Evolutionary conservation across 2,888 invertebrate species (phyloP), one percentile per base, ranked within the genome.

Genomic region (Ophion ellenae): DNA sequence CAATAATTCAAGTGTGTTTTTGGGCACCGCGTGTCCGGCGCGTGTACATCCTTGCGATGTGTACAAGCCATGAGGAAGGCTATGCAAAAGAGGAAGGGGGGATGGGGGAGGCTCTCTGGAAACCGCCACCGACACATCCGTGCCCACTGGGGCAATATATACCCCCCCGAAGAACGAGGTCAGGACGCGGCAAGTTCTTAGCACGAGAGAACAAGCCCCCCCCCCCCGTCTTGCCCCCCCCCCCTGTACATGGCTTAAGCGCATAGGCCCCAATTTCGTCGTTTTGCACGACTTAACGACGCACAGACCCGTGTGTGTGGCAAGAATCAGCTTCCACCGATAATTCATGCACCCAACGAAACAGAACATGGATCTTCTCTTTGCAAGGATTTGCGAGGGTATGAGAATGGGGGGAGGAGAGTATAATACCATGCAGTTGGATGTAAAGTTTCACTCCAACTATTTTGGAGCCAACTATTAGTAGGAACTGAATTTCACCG

Each of bases 91-190:
- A 61, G 75, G 32, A 57, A n/a, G 2, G 14, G 70, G 14, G 57
- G 59, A 36, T 71, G 24, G 20, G 61, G 64, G 45, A 74, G 36
- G 63, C 40, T 53, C 14, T 64, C 10, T 53, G 70, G 73, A 64
- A 69, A 81, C 64, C 66, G 67, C 61, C 67, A 75, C 61, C 67
- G 61, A 75, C 74, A 69, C 59, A 75, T 75, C 63, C 32, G 63
- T 70, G 47, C 70, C 69, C 70, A 64, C 64, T 64, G 74, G 81
- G 75, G 87, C 87, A 89, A 89, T 90, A 87, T 83, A 77, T 86
- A 53, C 5, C 78, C 88, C 87, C 86, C 80, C 87, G 84, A 87
- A 86, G 87, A 90, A 90, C 88, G 88, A 89, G 90, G 90, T 90
- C 90, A 90, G 59, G 66, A 87, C 86, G 87, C 82, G 89, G 24